Evolutionary conservation across 2,113 vertebrate species (phyloP).

Genomic region (Nerophis ophidion): DNA sequence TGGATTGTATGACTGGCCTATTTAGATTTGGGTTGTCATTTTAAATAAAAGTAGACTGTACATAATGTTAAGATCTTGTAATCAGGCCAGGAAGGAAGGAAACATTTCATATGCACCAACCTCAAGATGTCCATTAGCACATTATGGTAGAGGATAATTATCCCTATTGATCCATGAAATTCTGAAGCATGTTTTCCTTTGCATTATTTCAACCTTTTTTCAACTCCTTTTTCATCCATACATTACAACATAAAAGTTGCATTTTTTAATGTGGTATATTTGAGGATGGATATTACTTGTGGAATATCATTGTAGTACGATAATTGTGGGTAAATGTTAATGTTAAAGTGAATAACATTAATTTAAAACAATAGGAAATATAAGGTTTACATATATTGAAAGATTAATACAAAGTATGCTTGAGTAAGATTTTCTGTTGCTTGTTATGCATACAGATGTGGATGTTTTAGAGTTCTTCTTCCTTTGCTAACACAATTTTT

Average conservation of each 20-base stretch:
- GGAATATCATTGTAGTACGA: too few species aligned
- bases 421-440: background rate
- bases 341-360: background rate
- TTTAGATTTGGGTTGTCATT: slow-evolving; percentile 21
- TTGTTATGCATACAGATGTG: background rate
- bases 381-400: too few species aligned
- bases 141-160: slow-evolving; percentile 29
- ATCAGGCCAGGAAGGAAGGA: slow-evolving; percentile 32
- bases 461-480: background rate
- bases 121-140: slow-evolving; percentile 27
- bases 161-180: slow-evolving; percentile 19
- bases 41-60: slow-evolving; percentile 8
- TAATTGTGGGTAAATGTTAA: background rate
- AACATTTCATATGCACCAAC: slow-evolving; percentile 9
- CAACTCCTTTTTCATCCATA: background rate
- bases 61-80: slow-evolving; percentile 23
- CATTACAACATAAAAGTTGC: slow-evolving; percentile 3
- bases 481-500: background rate
- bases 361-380: too few species aligned
- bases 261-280: background rate
- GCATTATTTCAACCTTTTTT: background rate
- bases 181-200: background rate
- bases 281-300: too few species aligned
- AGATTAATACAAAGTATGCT: background rate
- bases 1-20: slow-evolving; percentile 1